A percentile compares a stretch with the other conserved stretches of the same genome.
phyloP scores from a whole-genome alignment of 2,113 vertebrate species.

The Astatotilapia flaviijosephi region DNA sequence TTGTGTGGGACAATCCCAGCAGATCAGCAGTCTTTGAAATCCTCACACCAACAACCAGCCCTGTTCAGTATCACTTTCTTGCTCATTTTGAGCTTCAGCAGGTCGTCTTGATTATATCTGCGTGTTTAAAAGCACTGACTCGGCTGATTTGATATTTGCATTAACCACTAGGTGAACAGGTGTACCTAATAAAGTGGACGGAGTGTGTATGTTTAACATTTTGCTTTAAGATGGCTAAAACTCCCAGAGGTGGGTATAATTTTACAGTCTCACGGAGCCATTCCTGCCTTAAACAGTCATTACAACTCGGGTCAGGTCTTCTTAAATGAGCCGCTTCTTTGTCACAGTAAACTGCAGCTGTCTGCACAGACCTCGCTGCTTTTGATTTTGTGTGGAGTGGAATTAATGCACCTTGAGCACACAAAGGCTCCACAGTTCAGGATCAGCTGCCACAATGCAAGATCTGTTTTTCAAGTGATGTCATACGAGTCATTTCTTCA shows the following conservation, averaged over 20 bases:
- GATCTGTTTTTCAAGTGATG: background rate
- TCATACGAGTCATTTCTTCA: background rate
- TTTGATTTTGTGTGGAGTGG: background rate
- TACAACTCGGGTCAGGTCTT: background rate
- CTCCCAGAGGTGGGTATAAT: background rate
- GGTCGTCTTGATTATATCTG: background rate
- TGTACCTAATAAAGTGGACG: accelerated
- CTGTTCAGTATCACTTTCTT: background rate
- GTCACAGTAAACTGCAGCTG: background rate
- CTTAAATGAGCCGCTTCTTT: background rate
- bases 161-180: background rate
- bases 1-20: background rate
- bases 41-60: background rate
- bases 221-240: background rate
- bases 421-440: background rate
- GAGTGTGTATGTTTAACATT: background rate
- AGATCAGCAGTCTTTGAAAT: background rate
- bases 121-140: accelerated
- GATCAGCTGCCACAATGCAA: background rate
- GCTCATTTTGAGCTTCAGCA: background rate
- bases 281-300: background rate
- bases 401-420: background rate
- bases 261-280: accelerated
- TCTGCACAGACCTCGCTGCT: accelerated
- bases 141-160: background rate